Conservation (phyloP, 1,140 invertebrate species). For the Lepidotrigona ventralis region DNA sequence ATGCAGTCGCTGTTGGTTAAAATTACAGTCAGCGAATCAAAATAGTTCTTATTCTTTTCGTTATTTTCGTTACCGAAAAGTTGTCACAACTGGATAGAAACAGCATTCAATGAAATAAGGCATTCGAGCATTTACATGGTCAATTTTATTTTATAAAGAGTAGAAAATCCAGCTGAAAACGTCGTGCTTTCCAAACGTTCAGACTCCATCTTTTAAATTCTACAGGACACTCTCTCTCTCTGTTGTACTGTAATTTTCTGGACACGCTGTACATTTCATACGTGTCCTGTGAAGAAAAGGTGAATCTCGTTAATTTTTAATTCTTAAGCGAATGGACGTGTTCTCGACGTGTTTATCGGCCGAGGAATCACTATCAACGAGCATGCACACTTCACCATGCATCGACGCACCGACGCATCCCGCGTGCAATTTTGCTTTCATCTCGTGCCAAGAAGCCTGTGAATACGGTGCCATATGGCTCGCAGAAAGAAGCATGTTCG, state of each 20-base stretch:
- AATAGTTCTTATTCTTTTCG: not conserved
- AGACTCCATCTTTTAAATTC: not conserved
- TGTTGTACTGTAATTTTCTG: not conserved
- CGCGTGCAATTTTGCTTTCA: slow-evolving; percentile 59
- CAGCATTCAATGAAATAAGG: not conserved
- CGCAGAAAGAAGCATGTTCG: slow-evolving; percentile 1
- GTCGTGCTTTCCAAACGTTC: not conserved
- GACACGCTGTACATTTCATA: not conserved
- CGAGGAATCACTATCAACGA: slow-evolving; percentile 43
- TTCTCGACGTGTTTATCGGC: slow-evolving; percentile 15
- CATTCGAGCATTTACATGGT: not conserved
- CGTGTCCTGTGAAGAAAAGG: not conserved
- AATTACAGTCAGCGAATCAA: not conserved
- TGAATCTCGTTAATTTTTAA: not conserved
- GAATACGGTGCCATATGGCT: slow-evolving; percentile 56
- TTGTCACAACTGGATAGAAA: not conserved
- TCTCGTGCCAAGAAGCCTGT: slow-evolving; percentile 58
- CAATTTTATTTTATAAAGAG: not conserved
- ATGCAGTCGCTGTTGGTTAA: not conserved
- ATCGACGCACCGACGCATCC: slow-evolving; percentile 37
- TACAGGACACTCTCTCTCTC: not conserved
- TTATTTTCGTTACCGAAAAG: slow-evolving; percentile 16
- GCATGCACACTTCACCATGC: slow-evolving; percentile 26
- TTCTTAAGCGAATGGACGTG: not conserved
- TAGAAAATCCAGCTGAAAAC: not conserved